phyloP scores from a whole-genome alignment of 2,113 vertebrate species.

The Cyprinodon brontotheroides region DNA sequence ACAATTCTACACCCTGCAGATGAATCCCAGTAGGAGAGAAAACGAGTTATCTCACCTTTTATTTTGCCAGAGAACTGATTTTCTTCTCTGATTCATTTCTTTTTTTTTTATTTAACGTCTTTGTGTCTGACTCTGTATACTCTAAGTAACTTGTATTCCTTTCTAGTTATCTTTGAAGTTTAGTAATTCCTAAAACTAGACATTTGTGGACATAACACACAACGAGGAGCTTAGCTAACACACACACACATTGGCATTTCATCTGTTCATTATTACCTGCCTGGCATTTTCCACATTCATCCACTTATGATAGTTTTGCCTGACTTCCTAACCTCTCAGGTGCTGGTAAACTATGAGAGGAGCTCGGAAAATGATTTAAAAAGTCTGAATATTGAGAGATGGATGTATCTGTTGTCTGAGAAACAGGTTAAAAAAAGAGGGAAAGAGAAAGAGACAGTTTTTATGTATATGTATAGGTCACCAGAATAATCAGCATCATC shows the following conservation, averaged over 20 bases:
- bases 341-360: background rate
- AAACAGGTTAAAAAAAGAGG: background rate
- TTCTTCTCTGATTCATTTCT: background rate
- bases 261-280: conserved; percentile 30
- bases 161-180: conserved; percentile 8
- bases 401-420: conserved; percentile 1
- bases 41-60: conserved; percentile 37
- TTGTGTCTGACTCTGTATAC: background rate
- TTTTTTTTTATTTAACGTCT: background rate
- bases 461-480: conserved; percentile 26
- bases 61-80: background rate
- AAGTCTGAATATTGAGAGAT: background rate
- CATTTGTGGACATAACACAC: conserved; percentile 15
- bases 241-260: conserved; percentile 29
- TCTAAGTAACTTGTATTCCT: background rate
- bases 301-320: conserved; percentile 12
- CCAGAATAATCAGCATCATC: conserved; percentile 13
- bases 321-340: conserved; percentile 6
- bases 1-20: conserved; percentile 35
- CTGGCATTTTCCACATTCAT: conserved; percentile 42
- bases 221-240: background rate
- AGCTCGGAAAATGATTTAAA: background rate
- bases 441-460: background rate
- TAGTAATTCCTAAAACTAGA: conserved; percentile 1
- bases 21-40: conserved; percentile 38